Percentiles rank a stretch among this genome's conserved stretches.
Conservation (phyloP, 2,797 vertebrate genomes). For the Platalea minor region DNA sequence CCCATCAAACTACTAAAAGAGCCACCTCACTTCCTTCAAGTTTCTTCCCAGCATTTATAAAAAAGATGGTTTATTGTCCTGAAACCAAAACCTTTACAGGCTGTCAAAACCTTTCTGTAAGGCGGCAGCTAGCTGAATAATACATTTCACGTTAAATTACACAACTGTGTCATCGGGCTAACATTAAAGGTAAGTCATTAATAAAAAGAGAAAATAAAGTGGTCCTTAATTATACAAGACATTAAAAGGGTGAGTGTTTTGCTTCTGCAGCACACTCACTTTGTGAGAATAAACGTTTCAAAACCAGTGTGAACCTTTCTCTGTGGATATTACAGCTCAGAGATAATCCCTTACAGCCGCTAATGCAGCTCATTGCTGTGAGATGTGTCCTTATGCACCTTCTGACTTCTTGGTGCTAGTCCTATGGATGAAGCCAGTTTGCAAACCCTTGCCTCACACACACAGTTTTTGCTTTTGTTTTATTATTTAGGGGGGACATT, state of each 20-base stretch:
- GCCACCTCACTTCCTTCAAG: conserved; percentile 25
- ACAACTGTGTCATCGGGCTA: conserved; percentile 62
- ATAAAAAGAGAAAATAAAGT: conserved; percentile 67
- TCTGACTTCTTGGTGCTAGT: neutral
- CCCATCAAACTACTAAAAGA: conserved; percentile 30
- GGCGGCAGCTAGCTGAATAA: conserved; percentile 54
- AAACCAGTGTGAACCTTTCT: conserved; percentile 33
- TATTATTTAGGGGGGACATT: neutral
- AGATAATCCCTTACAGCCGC: neutral
- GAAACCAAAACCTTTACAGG: conserved; percentile 40
- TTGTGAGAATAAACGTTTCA: conserved; percentile 49
- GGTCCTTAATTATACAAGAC: conserved; percentile 70
- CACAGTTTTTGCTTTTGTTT: neutral
- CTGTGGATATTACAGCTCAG: neutral
- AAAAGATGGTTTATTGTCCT: conserved; percentile 57
- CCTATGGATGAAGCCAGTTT: neutral
- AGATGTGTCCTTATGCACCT: neutral
- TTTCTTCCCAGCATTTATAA: conserved; percentile 29
- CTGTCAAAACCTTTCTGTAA: conserved; percentile 65
- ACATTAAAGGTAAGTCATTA: conserved; percentile 70
- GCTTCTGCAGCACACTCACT: conserved; percentile 3
- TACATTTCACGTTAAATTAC: conserved; percentile 67
- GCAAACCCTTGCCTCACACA: neutral
- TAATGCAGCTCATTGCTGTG: neutral
- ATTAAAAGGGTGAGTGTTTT: conserved; percentile 64